Conservation (phyloP, 2,888 invertebrate species). For the Cylloceria caligata region DNA sequence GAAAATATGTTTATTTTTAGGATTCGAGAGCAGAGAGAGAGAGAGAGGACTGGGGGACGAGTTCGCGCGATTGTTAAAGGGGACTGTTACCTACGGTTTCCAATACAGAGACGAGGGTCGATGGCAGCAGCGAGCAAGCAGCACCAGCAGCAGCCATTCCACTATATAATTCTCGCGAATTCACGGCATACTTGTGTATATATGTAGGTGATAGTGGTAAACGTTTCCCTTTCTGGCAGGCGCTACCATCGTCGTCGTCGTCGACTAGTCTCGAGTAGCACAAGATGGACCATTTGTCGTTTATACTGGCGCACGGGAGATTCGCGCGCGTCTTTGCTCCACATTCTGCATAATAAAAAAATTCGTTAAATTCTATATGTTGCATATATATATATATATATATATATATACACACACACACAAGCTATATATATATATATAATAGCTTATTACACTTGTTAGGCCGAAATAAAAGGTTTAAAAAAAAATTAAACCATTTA, state of each 20-base stretch:
- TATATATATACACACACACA: background rate
- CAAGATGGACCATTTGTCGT: slow-evolving; percentile 42
- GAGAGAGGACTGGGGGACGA: slow-evolving; percentile 15
- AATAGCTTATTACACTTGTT: background rate
- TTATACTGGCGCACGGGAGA: slow-evolving; percentile 4
- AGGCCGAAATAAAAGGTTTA: background rate
- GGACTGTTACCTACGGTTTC: slow-evolving; percentile 21
- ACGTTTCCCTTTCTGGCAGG: slow-evolving; percentile 38
- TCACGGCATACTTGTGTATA: slow-evolving; percentile 33
- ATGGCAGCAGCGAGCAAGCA: slow-evolving; percentile 52
- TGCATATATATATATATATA: background rate
- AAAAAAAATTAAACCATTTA: background rate
- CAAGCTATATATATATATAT: slow-evolving; percentile 16
- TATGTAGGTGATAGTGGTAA: slow-evolving; percentile 19
- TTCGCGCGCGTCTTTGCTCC: background rate
- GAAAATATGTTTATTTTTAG: slow-evolving; percentile 66
- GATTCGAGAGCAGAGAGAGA: slow-evolving; percentile 48
- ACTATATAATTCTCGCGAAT: slow-evolving; percentile 56
- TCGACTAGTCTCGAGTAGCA: background rate
- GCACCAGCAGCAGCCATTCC: slow-evolving; percentile 53
- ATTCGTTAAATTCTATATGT: slow-evolving; percentile 18
- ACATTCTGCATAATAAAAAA: slow-evolving; percentile 15
- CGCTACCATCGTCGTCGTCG: slow-evolving; percentile 41
- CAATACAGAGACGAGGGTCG: slow-evolving; percentile 57
- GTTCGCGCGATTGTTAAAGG: slow-evolving; percentile 60